phyloP scores from a whole-genome alignment of 2,888 invertebrate genomes.

The Drosophila bunnanda region DNA sequence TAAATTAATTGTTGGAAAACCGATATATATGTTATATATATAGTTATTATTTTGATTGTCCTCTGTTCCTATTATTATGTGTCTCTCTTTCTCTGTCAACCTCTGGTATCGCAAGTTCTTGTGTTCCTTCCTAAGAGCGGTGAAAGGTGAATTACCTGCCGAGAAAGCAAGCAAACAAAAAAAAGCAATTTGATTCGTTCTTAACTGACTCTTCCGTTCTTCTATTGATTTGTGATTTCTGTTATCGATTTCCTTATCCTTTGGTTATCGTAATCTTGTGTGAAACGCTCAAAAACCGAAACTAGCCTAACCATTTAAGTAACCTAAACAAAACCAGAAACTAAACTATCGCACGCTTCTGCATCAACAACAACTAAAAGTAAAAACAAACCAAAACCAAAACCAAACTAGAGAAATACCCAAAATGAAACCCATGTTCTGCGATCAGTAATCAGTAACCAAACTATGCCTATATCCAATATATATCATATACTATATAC shows the following conservation, averaged over 20 bases:
- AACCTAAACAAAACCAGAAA: slow-evolving; percentile 69
- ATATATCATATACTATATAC: slow-evolving; percentile 54
- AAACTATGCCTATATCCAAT: slow-evolving; percentile 60
- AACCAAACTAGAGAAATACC: slow-evolving; percentile 36
- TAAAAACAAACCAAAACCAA: slow-evolving; percentile 11
- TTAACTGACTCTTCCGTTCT: slow-evolving; percentile 16
- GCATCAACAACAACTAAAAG: slow-evolving; percentile 68
- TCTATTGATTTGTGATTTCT: slow-evolving; percentile 28
- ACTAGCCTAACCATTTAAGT: slow-evolving; percentile 78
- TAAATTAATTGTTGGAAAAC: slow-evolving; percentile 25
- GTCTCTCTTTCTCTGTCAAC: slow-evolving; percentile 43
- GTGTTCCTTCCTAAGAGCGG: slow-evolving; percentile 21
- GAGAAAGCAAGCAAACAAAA: not conserved
- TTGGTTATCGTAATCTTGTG: slow-evolving; percentile 58
- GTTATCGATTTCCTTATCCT: slow-evolving; percentile 46
- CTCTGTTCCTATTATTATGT: slow-evolving; percentile 33
- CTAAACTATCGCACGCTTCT: slow-evolving; percentile 83
- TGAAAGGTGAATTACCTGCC: slow-evolving; percentile 27
- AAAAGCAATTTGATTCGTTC: slow-evolving; percentile 19
- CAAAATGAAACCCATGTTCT: slow-evolving; percentile 71
- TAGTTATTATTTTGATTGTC: slow-evolving; percentile 28
- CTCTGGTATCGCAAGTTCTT: slow-evolving; percentile 42
- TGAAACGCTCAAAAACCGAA: slow-evolving; percentile 77
- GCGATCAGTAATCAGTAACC: slow-evolving; percentile 73
- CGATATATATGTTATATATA: slow-evolving; percentile 12